A percentile compares a stretch with the other conserved stretches of the same genome.
phyloP scores from a whole-genome alignment of 2,888 invertebrate species.

The Sympetrum striolatum region DNA sequence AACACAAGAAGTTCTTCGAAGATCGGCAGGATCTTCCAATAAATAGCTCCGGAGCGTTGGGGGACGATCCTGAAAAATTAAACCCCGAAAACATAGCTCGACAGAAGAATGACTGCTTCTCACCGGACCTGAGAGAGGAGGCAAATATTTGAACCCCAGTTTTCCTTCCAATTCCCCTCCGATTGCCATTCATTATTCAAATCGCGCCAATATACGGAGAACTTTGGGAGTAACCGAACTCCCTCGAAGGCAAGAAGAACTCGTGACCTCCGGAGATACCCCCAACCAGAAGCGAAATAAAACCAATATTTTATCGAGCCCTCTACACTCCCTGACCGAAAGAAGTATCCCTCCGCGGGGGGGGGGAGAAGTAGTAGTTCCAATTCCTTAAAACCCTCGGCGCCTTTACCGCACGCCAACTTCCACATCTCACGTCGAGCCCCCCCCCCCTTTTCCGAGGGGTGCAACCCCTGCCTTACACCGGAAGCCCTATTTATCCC shows the following conservation, averaged over 20 bases:
- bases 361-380: not conserved
- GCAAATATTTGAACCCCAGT: not conserved
- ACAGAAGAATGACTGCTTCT: not conserved
- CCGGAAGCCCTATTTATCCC: not conserved
- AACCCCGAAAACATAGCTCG: not conserved
- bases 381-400: conserved; percentile 28
- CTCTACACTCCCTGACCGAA: not conserved
- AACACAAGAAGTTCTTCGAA: too few species aligned
- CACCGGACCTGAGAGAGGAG: not conserved
- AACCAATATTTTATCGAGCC: not conserved
- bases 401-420: conserved; percentile 1
- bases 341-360: not conserved
- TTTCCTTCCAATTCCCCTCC: not conserved
- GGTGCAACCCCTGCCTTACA: not conserved
- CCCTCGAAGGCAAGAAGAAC: not conserved
- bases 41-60: too few species aligned
- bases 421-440: not conserved
- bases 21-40: too few species aligned
- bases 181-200: not conserved
- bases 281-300: not conserved
- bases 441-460: not conserved
- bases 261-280: not conserved
- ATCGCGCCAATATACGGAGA: not conserved
- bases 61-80: not conserved
- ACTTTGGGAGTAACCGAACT: not conserved